phyloP scores from a whole-genome alignment of 2,888 invertebrate genomes.

The Erpobdella octoculata region DNA sequence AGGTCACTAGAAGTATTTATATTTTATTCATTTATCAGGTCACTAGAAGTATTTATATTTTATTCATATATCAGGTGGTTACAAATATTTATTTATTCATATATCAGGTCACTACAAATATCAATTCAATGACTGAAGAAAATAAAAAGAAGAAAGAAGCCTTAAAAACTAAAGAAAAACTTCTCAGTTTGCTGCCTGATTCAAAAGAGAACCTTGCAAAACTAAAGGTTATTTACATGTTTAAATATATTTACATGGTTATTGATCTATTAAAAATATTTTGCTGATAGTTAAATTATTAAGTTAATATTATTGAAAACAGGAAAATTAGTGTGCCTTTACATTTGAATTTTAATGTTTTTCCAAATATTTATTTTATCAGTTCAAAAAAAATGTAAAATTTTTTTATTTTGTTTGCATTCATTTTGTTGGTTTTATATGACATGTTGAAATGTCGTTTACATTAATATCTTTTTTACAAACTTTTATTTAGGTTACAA shows the following conservation, averaged over 20 bases:
- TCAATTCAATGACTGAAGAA: conserved; percentile 52
- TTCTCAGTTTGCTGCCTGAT: conserved; percentile 62
- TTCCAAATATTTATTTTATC: too few relatives aligned
- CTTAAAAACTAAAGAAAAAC: conserved; percentile 52
- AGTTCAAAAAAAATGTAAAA: too few relatives aligned
- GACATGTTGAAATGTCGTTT: too few relatives aligned
- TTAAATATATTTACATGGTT: conserved; percentile 4
- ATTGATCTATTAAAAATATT: too few relatives aligned
- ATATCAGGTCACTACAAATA: background rate
- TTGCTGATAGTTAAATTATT: too few relatives aligned
- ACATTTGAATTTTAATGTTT: too few relatives aligned
- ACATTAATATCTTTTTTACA: too few relatives aligned
- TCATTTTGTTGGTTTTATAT: too few relatives aligned
- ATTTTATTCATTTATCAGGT: background rate
- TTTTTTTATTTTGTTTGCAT: too few relatives aligned
- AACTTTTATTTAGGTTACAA: too few relatives aligned
- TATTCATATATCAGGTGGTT: background rate
- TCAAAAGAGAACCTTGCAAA: conserved; percentile 54
- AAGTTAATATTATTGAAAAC: too few relatives aligned
- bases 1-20: background rate
- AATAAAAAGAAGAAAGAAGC: conserved; percentile 44
- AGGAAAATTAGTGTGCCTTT: too few relatives aligned
- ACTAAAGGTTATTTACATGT: conserved; percentile 43
- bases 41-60: background rate
- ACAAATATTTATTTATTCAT: background rate